Evolutionary conservation across 2,113 vertebrate species (phyloP).

Genomic region (Anolis carolinensis): DNA sequence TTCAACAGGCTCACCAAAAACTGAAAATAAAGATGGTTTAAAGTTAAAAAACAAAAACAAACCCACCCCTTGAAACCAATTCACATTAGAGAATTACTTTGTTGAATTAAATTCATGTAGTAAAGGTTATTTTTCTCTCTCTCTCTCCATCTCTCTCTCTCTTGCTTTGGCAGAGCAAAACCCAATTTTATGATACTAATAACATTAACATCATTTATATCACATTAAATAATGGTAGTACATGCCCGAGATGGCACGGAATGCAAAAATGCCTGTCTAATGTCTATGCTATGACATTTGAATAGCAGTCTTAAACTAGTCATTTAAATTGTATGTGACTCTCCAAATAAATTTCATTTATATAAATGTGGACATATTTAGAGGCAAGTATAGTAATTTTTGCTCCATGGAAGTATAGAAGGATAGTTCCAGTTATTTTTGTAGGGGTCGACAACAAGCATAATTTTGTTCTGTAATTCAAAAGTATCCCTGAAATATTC

Average conservation of each 20-base stretch:
- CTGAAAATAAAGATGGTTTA: conserved; percentile 5
- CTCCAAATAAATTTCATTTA: background rate
- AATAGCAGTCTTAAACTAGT: conserved; percentile 23
- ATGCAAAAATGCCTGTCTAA: background rate
- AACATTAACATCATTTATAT: conserved; percentile 19
- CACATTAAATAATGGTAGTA: conserved; percentile 25
- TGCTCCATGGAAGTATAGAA: background rate
- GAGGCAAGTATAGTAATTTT: background rate
- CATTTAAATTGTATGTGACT: conserved; percentile 14
- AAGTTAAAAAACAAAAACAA: background rate
- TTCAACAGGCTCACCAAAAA: background rate
- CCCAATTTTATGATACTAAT: conserved; percentile 36
- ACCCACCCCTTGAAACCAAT: conserved; percentile 16
- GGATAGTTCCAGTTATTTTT: background rate
- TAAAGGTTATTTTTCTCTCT: conserved; percentile 23
- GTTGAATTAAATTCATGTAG: conserved; percentile 24
- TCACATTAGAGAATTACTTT: background rate
- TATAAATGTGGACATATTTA: background rate
- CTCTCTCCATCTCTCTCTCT: conserved; percentile 2
- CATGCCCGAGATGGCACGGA: conserved; percentile 26
- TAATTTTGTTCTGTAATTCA: background rate
- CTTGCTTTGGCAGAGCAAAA: background rate
- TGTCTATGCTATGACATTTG: background rate
- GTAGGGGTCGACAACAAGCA: background rate
- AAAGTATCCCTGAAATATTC: background rate